Conservation (phyloP, 2,888 invertebrate genomes). For the Tenthredo amoena region DNA sequence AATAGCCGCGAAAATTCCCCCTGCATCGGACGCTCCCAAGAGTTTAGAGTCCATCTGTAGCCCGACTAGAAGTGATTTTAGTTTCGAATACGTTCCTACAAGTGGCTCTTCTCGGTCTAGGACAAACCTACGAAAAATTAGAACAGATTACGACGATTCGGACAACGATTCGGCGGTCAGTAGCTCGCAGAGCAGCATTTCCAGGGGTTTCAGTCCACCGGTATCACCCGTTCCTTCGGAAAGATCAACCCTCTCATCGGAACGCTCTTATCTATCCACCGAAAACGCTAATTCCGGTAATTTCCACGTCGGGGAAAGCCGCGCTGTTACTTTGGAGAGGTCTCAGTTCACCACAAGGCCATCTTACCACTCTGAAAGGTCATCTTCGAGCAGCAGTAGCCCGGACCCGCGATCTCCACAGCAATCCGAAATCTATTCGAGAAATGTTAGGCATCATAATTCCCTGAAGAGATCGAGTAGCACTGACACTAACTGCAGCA, state of each 20-base stretch:
- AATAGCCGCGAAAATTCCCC: constrained; percentile 57
- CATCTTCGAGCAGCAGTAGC: constrained; percentile 79
- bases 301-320: constrained; percentile 39
- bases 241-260: constrained; percentile 77
- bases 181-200: constrained; percentile 89
- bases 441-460: constrained; percentile 72
- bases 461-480: constrained; percentile 85
- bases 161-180: constrained; percentile 95
- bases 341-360: constrained; percentile 54
- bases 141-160: constrained; percentile 83
- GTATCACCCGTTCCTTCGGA: constrained; percentile 85
- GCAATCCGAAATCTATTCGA: constrained; percentile 58
- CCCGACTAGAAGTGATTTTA: constrained; percentile 81
- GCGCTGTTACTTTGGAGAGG: constrained; percentile 53
- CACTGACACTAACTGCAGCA: constrained; percentile 87
- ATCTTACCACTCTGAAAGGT: constrained; percentile 71
- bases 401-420: constrained; percentile 65
- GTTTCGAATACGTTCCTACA: constrained; percentile 79
- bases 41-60: constrained; percentile 82
- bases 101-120: constrained; percentile 72
- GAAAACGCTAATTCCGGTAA: constrained; percentile 65
- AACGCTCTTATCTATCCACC: constrained; percentile 79
- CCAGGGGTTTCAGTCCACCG: constrained; percentile 87
- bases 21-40: constrained; percentile 78
- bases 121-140: constrained; percentile 66